Evolutionary conservation across 2,797 vertebrate species (phyloP).

Genomic region (Siniperca obscura): DNA sequence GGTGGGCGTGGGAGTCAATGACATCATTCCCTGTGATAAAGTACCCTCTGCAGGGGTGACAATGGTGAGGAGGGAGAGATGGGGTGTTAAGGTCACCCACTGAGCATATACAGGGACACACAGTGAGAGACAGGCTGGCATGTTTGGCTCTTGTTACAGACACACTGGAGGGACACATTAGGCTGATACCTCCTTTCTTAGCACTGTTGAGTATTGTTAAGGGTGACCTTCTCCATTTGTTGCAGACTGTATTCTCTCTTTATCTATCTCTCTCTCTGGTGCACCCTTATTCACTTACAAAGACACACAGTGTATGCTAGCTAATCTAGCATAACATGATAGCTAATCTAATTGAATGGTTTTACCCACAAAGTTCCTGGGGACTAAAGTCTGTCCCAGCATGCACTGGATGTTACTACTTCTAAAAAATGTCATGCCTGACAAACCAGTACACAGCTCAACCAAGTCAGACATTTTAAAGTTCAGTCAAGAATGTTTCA

Average conservation of each 20-base stretch:
- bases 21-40: slow-evolving; percentile 58
- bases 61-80: slow-evolving; percentile 19
- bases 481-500: not conserved
- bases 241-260: not conserved
- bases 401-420: not conserved
- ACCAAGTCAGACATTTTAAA: not conserved
- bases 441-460: not conserved
- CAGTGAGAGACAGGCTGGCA: slow-evolving; percentile 29
- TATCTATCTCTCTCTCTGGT: not conserved
- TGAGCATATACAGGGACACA: slow-evolving; percentile 12
- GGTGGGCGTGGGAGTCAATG: slow-evolving; percentile 32
- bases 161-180: slow-evolving; percentile 13
- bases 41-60: slow-evolving; percentile 31
- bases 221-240: slow-evolving; percentile 44
- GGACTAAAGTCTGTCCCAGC: not conserved
- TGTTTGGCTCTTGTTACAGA: slow-evolving; percentile 41
- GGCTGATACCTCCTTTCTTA: slow-evolving; percentile 4
- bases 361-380: not conserved
- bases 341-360: not conserved
- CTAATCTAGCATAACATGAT: not conserved
- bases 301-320: not conserved
- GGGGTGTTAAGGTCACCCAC: slow-evolving; percentile 30
- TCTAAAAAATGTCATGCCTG: not conserved
- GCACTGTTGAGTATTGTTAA: not conserved
- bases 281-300: not conserved